Evolutionary conservation across 2,888 invertebrate genomes (phyloP), one percentile per base, ranked within the genome.

Genomic region (Ennomos fuscantarius): DNA sequence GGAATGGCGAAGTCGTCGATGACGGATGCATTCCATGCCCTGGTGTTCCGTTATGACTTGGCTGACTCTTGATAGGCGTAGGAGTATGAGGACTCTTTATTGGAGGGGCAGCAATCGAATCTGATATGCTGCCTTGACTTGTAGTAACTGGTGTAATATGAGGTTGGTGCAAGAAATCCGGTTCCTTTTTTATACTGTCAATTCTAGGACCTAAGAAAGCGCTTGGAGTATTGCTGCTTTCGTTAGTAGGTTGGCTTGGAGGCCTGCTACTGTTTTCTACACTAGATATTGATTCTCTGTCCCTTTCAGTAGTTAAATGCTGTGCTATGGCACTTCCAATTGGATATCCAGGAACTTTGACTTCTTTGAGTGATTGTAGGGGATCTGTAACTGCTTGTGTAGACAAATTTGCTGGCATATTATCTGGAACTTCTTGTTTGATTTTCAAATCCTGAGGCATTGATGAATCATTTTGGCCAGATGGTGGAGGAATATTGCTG

Each of bases 161-260:
- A 50, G 89, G 87, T 70, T 89, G 90, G 68, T 91, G 93, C 76
- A 81, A 82, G 77, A 87, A 93, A 78, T 96, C 95, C 12, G 95
- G 95, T 79, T 96, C 96, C 68, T 95, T 96, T 79, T 96, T 96
- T 62, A 96, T 95, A 70, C 94, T 94, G 42, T 95, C 95, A 69
- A 95, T 88, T 67, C 94, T 93, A 12, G 95, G 95, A 8, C 95
- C 95, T 43, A 94, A 89, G 76, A 94, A 94, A 47, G 90, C 87
- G 78, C 92, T 92, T 34, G 91, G 87, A 67, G 92, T 84, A 63
- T 87, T 93, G 33, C 89, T 74, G 78, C 84, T 83, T 67, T 93
- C 92, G 79, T 87, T 89, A 62, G 88, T 81, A 54, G 92, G 87
- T 82, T 92, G 87, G 74, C 89, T 92, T 51, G 93, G 87, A 41